A percentile compares a stretch with the other conserved stretches of the same genome.
Evolutionary conservation across 2,113 vertebrate species (phyloP).

Genomic region (Rhynchomys soricoides): DNA sequence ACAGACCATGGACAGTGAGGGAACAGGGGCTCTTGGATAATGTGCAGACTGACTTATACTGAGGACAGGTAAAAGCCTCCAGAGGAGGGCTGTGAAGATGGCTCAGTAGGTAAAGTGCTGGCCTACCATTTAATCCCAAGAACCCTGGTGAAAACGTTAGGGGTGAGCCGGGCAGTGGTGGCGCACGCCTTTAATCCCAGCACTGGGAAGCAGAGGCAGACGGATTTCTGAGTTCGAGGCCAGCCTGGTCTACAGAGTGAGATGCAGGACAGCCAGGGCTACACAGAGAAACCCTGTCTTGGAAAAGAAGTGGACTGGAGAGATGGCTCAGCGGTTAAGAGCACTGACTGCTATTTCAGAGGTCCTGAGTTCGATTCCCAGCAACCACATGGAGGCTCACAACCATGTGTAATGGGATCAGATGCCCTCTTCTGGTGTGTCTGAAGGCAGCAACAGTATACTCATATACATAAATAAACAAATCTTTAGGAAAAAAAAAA

Average conservation of each 20-base stretch:
- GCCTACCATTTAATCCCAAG: neutral
- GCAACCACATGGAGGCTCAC: no score
- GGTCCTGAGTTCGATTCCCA: no score
- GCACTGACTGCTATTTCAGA: no score
- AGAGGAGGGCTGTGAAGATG: neutral
- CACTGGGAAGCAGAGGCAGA: neutral
- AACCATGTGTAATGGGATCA: no score
- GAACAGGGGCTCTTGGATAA: fast-evolving
- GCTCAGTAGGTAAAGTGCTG: neutral
- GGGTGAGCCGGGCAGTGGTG: neutral
- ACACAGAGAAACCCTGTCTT: neutral
- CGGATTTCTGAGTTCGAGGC: neutral
- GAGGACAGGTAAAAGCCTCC: neutral
- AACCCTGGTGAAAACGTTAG: neutral
- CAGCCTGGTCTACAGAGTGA: neutral
- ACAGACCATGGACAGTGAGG: fast-evolving
- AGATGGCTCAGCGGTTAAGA: no score
- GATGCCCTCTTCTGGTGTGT: no score
- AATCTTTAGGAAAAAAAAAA: no score
- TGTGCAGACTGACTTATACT: neutral
- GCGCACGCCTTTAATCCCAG: neutral
- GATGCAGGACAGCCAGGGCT: neutral
- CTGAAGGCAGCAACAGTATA: no score
- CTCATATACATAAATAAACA: no score
- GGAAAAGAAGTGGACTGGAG: no score